Conservation (phyloP, 2,888 invertebrate genomes). For the Lobophora halterata region DNA sequence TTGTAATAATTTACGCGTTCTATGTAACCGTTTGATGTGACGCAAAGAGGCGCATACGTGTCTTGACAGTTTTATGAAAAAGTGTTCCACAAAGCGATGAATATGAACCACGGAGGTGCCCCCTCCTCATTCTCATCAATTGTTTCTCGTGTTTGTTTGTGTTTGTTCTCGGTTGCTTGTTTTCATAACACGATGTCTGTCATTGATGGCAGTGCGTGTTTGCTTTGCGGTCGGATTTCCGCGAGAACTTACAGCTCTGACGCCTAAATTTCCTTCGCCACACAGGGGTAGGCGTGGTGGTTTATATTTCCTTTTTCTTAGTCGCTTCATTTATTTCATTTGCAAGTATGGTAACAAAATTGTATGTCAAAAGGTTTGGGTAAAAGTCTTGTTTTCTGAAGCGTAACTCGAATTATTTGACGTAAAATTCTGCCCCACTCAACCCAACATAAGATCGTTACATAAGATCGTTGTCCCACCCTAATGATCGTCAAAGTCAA, state of each 20-base stretch:
- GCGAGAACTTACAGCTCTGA: constrained; percentile 47
- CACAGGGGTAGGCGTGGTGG: constrained; percentile 6
- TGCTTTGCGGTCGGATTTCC: constrained; percentile 63
- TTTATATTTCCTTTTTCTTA: constrained; percentile 13
- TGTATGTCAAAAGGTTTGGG: too few species aligned
- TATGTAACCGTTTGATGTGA: constrained; percentile 31
- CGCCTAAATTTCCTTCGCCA: constrained; percentile 40
- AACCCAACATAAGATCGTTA: too few species aligned
- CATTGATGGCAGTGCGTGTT: constrained; percentile 71
- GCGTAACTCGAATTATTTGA: too few species aligned
- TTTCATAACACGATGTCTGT: constrained; percentile 77
- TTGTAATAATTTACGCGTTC: constrained; percentile 11
- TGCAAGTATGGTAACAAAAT: constrained; percentile 5
- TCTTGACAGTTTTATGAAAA: constrained; percentile 53
- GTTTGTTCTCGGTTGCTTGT: constrained; percentile 74
- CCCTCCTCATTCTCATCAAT: constrained; percentile 65
- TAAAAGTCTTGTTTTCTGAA: too few species aligned
- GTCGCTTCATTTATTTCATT: constrained; percentile 18
- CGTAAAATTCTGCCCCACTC: too few species aligned
- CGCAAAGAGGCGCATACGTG: constrained; percentile 37
- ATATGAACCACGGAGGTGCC: constrained; percentile 44
- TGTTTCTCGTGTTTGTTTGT: constrained; percentile 74
- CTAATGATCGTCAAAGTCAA: too few species aligned
- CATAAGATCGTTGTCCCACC: too few species aligned
- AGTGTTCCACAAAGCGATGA: constrained; percentile 58